Conservation (phyloP, 2,113 vertebrate species). For the Pandion haliaetus region DNA sequence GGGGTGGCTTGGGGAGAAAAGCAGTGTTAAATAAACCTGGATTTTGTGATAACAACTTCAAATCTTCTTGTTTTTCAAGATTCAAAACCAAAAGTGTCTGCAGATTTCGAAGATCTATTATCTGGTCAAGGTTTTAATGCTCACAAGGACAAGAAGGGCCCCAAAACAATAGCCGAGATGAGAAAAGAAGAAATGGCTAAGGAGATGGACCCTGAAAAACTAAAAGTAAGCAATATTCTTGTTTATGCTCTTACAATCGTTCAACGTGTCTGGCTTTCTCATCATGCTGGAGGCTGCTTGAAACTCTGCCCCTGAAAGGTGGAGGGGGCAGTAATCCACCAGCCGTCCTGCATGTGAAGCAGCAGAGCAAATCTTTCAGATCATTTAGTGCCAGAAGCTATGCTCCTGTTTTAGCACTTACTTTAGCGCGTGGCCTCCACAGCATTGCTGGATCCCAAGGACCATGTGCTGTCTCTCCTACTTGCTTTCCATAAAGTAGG, state of each 20-base stretch:
- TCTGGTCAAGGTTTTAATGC: constrained; percentile 96
- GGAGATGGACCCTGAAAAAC: constrained; percentile 97
- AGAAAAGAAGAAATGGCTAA: constrained; percentile 99
- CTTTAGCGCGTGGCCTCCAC: background rate
- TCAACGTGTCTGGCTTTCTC: accelerated
- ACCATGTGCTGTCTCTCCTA: background rate
- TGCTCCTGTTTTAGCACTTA: background rate
- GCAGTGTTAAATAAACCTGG: background rate
- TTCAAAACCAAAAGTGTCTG: constrained; percentile 82
- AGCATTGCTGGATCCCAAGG: background rate
- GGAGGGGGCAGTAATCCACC: background rate
- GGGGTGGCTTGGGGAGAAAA: background rate
- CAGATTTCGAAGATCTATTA: constrained; percentile 93
- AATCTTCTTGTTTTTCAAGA: constrained; percentile 65
- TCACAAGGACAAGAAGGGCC: constrained; percentile 91
- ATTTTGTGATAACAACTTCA: background rate
- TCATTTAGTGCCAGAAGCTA: background rate
- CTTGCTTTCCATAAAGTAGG: background rate
- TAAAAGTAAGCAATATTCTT: constrained; percentile 82
- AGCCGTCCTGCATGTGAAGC: background rate
- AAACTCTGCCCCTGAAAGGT: background rate
- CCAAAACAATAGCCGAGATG: constrained; percentile 98
- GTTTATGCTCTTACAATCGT: background rate
- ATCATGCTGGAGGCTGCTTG: background rate
- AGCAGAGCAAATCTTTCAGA: background rate